Percentiles rank a stretch among this genome's conserved stretches.
phyloP scores from a whole-genome alignment of 2,888 invertebrate species.

The Caenorhabditis afra region DNA sequence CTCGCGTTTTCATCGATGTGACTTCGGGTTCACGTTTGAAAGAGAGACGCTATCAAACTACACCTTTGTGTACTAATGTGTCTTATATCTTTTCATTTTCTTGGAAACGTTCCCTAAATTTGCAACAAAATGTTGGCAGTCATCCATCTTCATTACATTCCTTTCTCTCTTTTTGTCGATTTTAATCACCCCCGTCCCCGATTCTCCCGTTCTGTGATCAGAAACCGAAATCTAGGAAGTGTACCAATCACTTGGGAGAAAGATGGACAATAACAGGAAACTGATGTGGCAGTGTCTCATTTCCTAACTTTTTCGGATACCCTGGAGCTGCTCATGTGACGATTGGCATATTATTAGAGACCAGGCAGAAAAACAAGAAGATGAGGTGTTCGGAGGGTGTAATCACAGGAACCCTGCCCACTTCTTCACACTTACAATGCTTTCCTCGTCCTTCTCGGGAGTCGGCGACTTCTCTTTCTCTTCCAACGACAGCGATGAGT shows the following conservation, averaged over 20 bases:
- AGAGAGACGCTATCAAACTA: constrained; percentile 36
- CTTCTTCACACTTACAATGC: constrained; percentile 28
- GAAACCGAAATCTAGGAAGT: not conserved
- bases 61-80: constrained; percentile 23
- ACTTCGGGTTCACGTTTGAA: constrained; percentile 4
- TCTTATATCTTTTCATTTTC: constrained; percentile 2
- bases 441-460: constrained; percentile 54
- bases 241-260: not conserved
- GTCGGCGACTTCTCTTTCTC: constrained; percentile 47
- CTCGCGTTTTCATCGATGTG: constrained; percentile 14
- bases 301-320: constrained; percentile 5
- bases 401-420: no score
- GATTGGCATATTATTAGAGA: not conserved
- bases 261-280: constrained; percentile 16
- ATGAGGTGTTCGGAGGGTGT: constrained; percentile 1
- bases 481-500: constrained; percentile 20
- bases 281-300: not conserved
- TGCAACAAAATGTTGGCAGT: constrained; percentile 25
- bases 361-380: constrained; percentile 17
- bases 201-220: constrained; percentile 12
- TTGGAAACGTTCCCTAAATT: constrained; percentile 27
- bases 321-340: not conserved
- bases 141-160: not conserved
- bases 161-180: not conserved
- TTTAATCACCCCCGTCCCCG: constrained; percentile 2